Evolutionary conservation across 2,797 vertebrate species (phyloP).

Genomic region (Calcarius lapponicus): DNA sequence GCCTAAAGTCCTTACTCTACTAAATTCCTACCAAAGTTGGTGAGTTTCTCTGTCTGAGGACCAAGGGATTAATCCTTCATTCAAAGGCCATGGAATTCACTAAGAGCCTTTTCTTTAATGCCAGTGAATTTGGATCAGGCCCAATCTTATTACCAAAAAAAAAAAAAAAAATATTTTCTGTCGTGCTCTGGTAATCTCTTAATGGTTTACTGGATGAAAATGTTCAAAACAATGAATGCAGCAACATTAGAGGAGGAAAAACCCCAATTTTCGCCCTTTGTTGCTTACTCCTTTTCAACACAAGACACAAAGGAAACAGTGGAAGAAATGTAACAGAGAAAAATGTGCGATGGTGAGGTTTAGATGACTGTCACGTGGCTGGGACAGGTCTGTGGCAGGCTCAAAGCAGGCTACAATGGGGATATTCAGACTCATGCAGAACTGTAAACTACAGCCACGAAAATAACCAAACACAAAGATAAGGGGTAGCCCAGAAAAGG

Average conservation of each 20-base stretch:
- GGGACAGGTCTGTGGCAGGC: not conserved
- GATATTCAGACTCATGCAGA: not conserved
- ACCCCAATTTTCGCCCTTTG: fast-evolving
- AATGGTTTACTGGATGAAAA: not conserved
- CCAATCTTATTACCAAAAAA: conserved; percentile 3
- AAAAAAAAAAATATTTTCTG: conserved; percentile 46
- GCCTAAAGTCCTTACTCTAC: not conserved
- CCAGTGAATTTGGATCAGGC: conserved; percentile 3
- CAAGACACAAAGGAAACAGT: not conserved
- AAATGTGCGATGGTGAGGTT: not conserved
- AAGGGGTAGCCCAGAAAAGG: not conserved
- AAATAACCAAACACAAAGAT: not conserved
- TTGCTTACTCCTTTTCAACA: not conserved
- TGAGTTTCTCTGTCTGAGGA: not conserved
- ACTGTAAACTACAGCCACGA: not conserved
- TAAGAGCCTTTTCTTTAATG: not conserved
- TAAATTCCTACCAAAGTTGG: not conserved
- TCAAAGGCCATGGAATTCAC: conserved; percentile 10
- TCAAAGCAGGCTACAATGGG: not conserved
- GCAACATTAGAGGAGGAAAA: not conserved
- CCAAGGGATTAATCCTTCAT: not conserved
- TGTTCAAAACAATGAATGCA: not conserved
- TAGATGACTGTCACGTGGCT: not conserved
- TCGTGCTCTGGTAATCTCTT: not conserved
- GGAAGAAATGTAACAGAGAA: not conserved